phyloP scores from a whole-genome alignment of 2,113 vertebrate genomes.

The Oncorhynchus mykiss region DNA sequence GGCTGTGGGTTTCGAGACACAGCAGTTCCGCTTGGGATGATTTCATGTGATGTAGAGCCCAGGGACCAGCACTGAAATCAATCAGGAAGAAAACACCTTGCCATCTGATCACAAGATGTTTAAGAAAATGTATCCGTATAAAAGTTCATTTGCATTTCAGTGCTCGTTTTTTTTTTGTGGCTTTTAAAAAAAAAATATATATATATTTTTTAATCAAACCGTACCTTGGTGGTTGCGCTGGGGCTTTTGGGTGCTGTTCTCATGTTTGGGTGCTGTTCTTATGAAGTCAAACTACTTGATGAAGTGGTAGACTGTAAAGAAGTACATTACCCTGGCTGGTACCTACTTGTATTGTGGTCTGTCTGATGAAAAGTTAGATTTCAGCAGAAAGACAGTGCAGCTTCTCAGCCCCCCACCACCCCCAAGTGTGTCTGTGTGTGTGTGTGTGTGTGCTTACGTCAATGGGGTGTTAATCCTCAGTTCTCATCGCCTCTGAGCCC shows the following conservation, averaged over 20 bases:
- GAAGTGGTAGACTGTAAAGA: neutral
- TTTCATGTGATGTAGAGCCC: constrained; percentile 6
- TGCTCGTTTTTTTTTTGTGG: neutral
- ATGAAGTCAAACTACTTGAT: constrained; percentile 1
- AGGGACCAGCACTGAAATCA: constrained; percentile 3
- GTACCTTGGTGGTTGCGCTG: neutral
- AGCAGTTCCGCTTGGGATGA: neutral
- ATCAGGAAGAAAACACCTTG: neutral
- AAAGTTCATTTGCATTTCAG: neutral
- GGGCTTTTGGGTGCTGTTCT: too few species aligned
- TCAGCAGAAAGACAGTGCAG: constrained; percentile 44
- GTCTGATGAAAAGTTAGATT: constrained; percentile 46
- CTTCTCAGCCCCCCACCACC: constrained; percentile 39
- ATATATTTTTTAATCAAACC: too few species aligned
- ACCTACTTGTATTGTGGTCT: constrained; percentile 43
- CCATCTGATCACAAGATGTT: neutral
- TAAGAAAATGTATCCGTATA: neutral
- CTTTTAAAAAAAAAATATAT: too few species aligned
- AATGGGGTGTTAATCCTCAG: constrained; percentile 57
- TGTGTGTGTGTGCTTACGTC: constrained; percentile 67
- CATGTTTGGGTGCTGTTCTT: neutral
- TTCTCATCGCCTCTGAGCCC: constrained; percentile 68
- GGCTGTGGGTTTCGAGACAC: too few species aligned
- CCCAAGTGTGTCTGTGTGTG: constrained; percentile 25
- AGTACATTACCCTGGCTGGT: neutral